phyloP scores from a whole-genome alignment of 2,888 invertebrate genomes.

The Ischnura elegans region DNA sequence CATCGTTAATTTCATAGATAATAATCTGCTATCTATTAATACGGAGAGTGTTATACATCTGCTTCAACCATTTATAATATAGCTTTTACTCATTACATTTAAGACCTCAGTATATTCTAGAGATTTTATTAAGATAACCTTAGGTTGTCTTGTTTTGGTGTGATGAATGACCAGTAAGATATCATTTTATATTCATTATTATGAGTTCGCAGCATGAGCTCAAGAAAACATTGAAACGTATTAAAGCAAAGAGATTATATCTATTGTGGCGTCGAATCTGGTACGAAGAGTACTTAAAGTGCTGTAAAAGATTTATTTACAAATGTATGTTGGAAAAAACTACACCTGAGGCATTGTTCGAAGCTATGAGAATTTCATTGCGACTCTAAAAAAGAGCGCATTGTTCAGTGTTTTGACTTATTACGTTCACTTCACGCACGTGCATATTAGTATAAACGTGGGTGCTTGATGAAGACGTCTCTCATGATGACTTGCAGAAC shows the following conservation, averaged over 20 bases:
- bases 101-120: too few species aligned
- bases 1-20: too few species aligned
- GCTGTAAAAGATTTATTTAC: neutral
- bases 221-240: neutral
- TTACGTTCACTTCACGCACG: neutral
- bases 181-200: too few species aligned
- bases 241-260: neutral
- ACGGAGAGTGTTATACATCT: too few species aligned
- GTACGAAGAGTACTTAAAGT: neutral
- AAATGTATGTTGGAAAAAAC: neutral
- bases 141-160: too few species aligned
- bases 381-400: neutral
- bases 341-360: neutral
- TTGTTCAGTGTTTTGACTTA: neutral
- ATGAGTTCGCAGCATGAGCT: neutral
- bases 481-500: slow-evolving; percentile 5
- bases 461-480: neutral
- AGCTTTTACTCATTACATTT: too few species aligned
- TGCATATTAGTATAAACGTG: neutral
- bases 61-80: too few species aligned
- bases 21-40: too few species aligned
- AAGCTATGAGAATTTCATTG: neutral
- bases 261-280: too few species aligned
- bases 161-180: neutral
- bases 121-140: too few species aligned